Base-by-base conservation (phyloP, 2,113 vertebrate species). In the Boleophthalmus pectinirostris region DNA sequence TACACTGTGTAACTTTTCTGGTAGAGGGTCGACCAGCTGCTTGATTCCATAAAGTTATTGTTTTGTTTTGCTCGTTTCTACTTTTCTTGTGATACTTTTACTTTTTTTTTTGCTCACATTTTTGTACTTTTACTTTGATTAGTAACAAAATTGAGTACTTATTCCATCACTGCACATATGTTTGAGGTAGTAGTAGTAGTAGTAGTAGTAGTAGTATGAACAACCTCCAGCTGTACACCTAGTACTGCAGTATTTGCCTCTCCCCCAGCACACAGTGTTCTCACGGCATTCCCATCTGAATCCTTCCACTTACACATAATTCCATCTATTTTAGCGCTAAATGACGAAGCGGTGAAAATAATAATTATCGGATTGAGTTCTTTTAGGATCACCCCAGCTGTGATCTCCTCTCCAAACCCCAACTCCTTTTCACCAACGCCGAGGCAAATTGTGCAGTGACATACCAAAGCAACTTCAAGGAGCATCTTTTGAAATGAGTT, bases 321-420 rank as follows among this genome's bases (percentile, higher is more conserved):
- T 2, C 23, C 8, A 21, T 14, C 35, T 65, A 9, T 58, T 58
- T 67, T 24, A 47, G 35, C 53, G 20, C 33, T 66, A 53, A 51
- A 73, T 63, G 4, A 24, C 18, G 7, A 23, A 54, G 3, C 24
- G 9, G 25, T 2, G 49, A n/a, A 60, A 60, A 75, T 16, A 43
- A 21, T 29, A 54, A 66, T 57, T 16, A 73, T 72, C 58, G 66
- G 29, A 61, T 47, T 25, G 12, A 71, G 24, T 12, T 63, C 24
- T 67, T 64, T 46, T 7, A 65, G 33, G 43, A 45, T 3, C 33
- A 57, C 20, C 73, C 57, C 38, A 25, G 46, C 47, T 29, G 21
- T 43, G 47, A 66, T 66, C 60, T 35, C 14, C 20, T 2, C 18
- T 56, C 8, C 73, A 20, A 24, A 15, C 57, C 21, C 57, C 11